These are phyloP conservation scores for Perizoma flavofasciatum DNA, from an alignment of 2,888 invertebrate genomes.

Conservation along the genomic window DNA sequence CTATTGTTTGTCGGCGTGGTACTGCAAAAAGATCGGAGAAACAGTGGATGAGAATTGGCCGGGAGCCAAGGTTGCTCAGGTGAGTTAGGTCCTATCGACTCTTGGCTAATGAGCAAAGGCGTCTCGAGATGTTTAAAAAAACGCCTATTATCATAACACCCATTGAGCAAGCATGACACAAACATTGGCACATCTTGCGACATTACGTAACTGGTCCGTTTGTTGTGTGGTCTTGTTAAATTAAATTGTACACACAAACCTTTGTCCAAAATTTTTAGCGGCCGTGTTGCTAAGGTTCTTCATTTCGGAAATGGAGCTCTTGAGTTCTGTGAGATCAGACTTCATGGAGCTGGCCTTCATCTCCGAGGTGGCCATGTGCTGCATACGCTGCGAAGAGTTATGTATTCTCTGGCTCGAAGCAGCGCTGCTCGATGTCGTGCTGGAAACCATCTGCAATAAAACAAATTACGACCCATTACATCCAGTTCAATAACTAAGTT, in stretches of 20 bases:
- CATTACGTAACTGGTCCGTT: slow-evolving; percentile 33
- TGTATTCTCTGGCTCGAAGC: slow-evolving; percentile 84
- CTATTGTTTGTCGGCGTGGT: slow-evolving; percentile 78
- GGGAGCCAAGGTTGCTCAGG: slow-evolving; percentile 79
- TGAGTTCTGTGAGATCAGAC: slow-evolving; percentile 90
- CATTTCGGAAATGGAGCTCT: slow-evolving; percentile 94
- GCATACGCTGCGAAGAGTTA: slow-evolving; percentile 82
- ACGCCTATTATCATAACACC: slow-evolving; percentile 53
- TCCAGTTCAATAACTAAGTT: slow-evolving; percentile 1
- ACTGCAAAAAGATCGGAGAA: slow-evolving; percentile 75
- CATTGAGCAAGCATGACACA: slow-evolving; percentile 56
- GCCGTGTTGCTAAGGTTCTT: slow-evolving; percentile 86
- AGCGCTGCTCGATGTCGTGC: slow-evolving; percentile 84
- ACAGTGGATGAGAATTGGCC: slow-evolving; percentile 75
- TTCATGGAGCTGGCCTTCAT: slow-evolving; percentile 93
- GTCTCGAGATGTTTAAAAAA: slow-evolving; percentile 48
- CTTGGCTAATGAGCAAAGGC: slow-evolving; percentile 55
- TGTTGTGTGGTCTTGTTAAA: slow-evolving; percentile 5
- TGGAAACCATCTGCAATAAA: slow-evolving; percentile 78
- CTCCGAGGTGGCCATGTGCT: slow-evolving; percentile 86
- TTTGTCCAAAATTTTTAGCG: slow-evolving; percentile 75
- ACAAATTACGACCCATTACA: slow-evolving; percentile 19
- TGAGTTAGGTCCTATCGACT: slow-evolving; percentile 68
- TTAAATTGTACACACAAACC: slow-evolving; percentile 49
- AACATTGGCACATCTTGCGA: slow-evolving; percentile 50